Conservation (phyloP, 2,113 vertebrate species). For the Nyctereutes procyonoides region DNA sequence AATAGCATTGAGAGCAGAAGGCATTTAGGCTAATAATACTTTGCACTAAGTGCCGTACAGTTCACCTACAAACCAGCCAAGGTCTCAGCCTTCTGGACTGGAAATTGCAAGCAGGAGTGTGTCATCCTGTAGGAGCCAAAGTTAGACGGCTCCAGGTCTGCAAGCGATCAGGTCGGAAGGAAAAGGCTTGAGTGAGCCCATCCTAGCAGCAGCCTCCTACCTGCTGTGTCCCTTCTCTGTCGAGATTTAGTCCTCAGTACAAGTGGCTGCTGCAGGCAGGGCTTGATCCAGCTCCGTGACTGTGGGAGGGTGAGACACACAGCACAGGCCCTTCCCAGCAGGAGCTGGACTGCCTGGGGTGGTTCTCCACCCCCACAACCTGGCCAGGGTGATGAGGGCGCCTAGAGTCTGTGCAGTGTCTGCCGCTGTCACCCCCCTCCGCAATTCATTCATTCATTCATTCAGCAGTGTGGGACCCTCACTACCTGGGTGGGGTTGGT, state of each 20-base stretch:
- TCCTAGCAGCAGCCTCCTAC: fast-evolving
- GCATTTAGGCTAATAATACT: not conserved
- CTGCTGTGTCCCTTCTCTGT: not conserved
- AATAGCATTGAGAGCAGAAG: not conserved
- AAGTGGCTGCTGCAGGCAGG: fast-evolving
- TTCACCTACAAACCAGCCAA: not conserved
- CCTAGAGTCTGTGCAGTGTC: too few relatives aligned
- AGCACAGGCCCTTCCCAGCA: not conserved
- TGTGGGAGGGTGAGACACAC: fast-evolving
- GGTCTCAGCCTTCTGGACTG: not conserved
- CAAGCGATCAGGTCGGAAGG: not conserved
- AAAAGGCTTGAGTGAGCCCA: not conserved
- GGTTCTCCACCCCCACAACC: not conserved
- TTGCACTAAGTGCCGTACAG: fast-evolving
- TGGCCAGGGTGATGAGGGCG: not conserved
- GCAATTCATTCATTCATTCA: fast-evolving
- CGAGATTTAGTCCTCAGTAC: fast-evolving
- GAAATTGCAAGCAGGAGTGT: not conserved
- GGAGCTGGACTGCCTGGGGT: not conserved
- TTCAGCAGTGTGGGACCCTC: fast-evolving
- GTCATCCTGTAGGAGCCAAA: not conserved
- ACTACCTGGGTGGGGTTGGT: fast-evolving
- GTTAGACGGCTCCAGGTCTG: fast-evolving
- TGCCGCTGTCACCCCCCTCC: too few relatives aligned
- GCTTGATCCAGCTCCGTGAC: fast-evolving